Evolutionary conservation across 2,113 vertebrate species (phyloP).

Genomic region (Lycaon pictus): DNA sequence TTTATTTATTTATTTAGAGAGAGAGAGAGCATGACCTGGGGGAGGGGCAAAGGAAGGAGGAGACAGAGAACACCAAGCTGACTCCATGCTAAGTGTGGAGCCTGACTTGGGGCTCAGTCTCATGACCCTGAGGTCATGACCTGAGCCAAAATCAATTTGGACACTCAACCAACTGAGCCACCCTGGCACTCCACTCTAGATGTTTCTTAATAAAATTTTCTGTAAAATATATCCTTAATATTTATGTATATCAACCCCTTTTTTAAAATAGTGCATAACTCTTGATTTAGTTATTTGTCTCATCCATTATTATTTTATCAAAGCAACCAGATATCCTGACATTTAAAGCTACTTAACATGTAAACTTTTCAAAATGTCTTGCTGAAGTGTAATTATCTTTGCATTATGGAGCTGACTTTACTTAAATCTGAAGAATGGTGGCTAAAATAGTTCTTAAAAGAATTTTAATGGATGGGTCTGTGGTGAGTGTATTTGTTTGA

Average conservation of each 20-base stretch:
- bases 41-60: not conserved
- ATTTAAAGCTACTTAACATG: conserved; percentile 36
- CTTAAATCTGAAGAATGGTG: conserved; percentile 64
- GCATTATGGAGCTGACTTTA: conserved; percentile 67
- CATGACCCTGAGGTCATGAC: not conserved
- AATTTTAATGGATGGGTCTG: conserved; percentile 65
- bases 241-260: not conserved
- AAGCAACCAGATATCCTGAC: not conserved
- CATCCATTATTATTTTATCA: conserved; percentile 11
- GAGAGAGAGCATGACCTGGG: not conserved
- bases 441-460: conserved; percentile 63
- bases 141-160: not conserved
- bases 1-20: not conserved
- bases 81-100: not conserved
- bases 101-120: not conserved
- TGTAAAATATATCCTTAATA: not conserved
- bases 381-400: conserved; percentile 78
- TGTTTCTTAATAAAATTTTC: not conserved
- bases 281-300: conserved; percentile 28
- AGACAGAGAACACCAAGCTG: not conserved
- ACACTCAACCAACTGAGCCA: not conserved
- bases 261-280: not conserved
- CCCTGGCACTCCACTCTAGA: not conserved
- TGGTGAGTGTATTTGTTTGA: not conserved
- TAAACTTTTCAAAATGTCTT: conserved; percentile 72